Conservation (phyloP, 2,888 invertebrate genomes). For the Oscheius myriophilus region DNA sequence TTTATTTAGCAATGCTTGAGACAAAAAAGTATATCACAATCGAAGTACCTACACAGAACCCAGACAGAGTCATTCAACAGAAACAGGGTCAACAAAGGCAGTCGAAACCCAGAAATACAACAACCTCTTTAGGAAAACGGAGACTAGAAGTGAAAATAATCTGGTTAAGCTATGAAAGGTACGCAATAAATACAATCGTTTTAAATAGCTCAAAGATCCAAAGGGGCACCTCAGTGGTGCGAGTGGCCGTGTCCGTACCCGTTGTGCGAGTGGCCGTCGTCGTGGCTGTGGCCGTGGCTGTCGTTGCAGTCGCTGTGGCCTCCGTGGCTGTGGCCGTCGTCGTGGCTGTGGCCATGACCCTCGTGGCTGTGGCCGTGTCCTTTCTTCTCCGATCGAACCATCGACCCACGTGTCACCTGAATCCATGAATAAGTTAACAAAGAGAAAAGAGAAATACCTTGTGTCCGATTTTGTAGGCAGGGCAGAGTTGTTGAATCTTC, state of each 20-base stretch:
- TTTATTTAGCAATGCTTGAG: not conserved
- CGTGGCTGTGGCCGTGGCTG: slow-evolving; percentile 26
- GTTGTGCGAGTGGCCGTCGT: slow-evolving; percentile 26
- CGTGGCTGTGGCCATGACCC: slow-evolving; percentile 41
- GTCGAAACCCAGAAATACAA: slow-evolving; percentile 11
- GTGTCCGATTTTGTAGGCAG: slow-evolving; percentile 45
- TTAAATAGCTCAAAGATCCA: not conserved
- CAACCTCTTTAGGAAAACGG: not conserved
- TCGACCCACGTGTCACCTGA: slow-evolving; percentile 38
- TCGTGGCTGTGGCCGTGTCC: slow-evolving; percentile 41
- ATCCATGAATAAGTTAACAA: not conserved
- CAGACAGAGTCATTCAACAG: slow-evolving; percentile 17
- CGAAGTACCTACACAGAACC: slow-evolving; percentile 5
- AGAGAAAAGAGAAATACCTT: slow-evolving; percentile 31
- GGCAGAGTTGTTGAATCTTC: slow-evolving; percentile 69
- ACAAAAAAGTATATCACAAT: slow-evolving; percentile 8
- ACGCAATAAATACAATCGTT: too few relatives aligned
- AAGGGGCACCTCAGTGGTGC: slow-evolving; percentile 5
- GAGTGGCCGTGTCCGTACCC: slow-evolving; percentile 28
- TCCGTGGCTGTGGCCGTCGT: slow-evolving; percentile 28
- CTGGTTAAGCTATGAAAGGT: too few relatives aligned
- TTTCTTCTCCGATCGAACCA: slow-evolving; percentile 27
- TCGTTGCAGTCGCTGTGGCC: slow-evolving; percentile 24
- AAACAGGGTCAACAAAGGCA: slow-evolving; percentile 5
- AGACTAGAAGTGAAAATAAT: slow-evolving; percentile 17